Evolutionary conservation across 1,140 invertebrate species (phyloP).

Genomic region (Ostrea denselamellosa): DNA sequence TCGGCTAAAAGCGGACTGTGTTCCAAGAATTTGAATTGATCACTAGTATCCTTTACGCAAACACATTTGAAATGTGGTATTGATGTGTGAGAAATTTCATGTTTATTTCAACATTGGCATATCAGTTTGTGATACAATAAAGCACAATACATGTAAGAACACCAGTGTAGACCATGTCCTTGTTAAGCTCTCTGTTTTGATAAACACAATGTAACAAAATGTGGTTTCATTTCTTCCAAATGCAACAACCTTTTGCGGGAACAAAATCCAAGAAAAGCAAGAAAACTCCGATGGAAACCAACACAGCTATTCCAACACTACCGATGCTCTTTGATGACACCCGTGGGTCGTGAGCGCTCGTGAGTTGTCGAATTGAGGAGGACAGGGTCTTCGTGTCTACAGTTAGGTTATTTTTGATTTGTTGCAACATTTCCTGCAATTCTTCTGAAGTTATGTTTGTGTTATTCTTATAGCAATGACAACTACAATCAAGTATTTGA

Average conservation of each 20-base stretch:
- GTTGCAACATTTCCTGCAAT: background rate
- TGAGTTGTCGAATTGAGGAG: conserved; percentile 24
- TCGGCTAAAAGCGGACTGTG: too few species aligned
- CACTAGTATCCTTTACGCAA: too few species aligned
- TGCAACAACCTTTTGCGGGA: background rate
- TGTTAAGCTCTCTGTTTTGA: too few species aligned
- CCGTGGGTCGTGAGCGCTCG: conserved; percentile 20
- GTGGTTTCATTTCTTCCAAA: background rate
- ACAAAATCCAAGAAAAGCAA: background rate
- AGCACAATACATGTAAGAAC: too few species aligned
- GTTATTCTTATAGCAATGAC: background rate
- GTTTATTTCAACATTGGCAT: too few species aligned
- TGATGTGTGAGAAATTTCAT: too few species aligned
- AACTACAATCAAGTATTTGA: background rate
- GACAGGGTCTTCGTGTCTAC: conserved; percentile 31
- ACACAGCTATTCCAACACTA: background rate
- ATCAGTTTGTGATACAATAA: too few species aligned
- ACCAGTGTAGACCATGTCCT: too few species aligned
- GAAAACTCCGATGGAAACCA: background rate
- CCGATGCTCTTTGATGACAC: conserved; percentile 35
- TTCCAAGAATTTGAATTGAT: too few species aligned
- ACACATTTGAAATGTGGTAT: too few species aligned
- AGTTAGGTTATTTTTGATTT: conserved; percentile 29
- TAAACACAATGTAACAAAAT: too few species aligned
- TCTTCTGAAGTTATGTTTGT: conserved; percentile 29